Conservation (phyloP, 2,888 invertebrate species). For the Marasmarcha lunaedactyla region DNA sequence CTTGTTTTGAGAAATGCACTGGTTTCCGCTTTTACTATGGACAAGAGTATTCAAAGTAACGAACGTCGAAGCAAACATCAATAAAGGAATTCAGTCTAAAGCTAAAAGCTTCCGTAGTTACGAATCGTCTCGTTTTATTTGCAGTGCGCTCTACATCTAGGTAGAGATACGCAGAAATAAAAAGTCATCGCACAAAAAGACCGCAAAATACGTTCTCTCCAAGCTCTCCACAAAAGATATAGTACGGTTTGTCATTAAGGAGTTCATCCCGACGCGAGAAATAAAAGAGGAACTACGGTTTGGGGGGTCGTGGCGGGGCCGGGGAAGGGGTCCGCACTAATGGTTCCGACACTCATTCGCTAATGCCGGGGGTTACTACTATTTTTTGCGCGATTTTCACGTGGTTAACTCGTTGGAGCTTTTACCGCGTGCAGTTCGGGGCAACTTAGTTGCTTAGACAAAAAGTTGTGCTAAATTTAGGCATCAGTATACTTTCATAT, state of each 20-base stretch:
- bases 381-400: conserved; percentile 69
- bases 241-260: conserved; percentile 72
- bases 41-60: too few species aligned
- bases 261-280: conserved; percentile 71
- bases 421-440: too few species aligned
- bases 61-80: neutral
- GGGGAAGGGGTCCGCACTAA: conserved; percentile 46
- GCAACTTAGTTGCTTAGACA: too few species aligned
- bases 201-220: conserved; percentile 70
- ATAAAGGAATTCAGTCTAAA: conserved; percentile 35
- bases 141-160: conserved; percentile 11
- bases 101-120: conserved; percentile 39
- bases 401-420: conserved; percentile 66
- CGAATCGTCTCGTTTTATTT: conserved; percentile 24
- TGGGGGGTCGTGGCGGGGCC: conserved; percentile 35
- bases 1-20: too few species aligned
- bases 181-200: conserved; percentile 65
- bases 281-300: conserved; percentile 64
- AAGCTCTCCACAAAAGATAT: conserved; percentile 70
- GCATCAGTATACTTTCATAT: too few species aligned
- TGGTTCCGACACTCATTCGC: conserved; percentile 70
- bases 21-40: too few species aligned
- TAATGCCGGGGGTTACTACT: conserved; percentile 70
- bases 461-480: too few species aligned
- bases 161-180: conserved; percentile 46